These are phyloP conservation scores for Aromia moschata DNA, from an alignment of 2,888 invertebrate genomes.

Conservation along the genomic window DNA sequence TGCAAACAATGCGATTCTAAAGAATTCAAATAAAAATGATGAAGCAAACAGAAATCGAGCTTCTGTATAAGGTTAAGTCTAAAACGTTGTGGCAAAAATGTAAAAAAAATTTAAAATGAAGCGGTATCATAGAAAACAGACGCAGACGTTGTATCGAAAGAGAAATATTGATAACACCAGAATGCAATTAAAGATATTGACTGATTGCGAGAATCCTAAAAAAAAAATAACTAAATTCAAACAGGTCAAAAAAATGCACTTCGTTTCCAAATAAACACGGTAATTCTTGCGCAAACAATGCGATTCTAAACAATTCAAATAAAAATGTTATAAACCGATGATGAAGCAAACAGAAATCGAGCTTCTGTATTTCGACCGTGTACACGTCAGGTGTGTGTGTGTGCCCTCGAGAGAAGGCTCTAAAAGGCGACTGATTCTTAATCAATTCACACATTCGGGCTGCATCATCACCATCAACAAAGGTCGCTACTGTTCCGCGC, in stretches of 20 bases:
- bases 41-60: slow-evolving; percentile 46
- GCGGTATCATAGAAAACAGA: no score
- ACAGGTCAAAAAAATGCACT: no score
- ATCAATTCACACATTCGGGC: slow-evolving; percentile 54
- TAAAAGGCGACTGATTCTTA: slow-evolving; percentile 51
- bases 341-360: slow-evolving; percentile 48
- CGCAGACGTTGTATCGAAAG: no score
- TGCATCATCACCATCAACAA: slow-evolving; percentile 54
- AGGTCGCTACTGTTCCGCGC: slow-evolving; percentile 52
- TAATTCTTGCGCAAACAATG: slow-evolving; percentile 19
- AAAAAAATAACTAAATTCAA: no score
- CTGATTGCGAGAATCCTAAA: no score
- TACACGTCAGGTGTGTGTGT: slow-evolving; percentile 49
- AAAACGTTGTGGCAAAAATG: no score
- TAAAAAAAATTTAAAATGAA: no score
- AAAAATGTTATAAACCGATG: slow-evolving; percentile 52
- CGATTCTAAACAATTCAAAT: slow-evolving; percentile 37
- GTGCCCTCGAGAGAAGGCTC: slow-evolving; percentile 44
- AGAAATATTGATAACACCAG: no score
- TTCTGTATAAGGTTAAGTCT: no score
- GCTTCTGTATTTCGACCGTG: slow-evolving; percentile 28
- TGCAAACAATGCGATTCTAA: slow-evolving; percentile 26
- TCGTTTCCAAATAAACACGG: slow-evolving; percentile 2
- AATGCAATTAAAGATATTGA: no score
- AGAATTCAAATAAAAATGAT: slow-evolving; percentile 45